Conservation (phyloP, 2,113 vertebrate species). For the Candoia aspera region DNA sequence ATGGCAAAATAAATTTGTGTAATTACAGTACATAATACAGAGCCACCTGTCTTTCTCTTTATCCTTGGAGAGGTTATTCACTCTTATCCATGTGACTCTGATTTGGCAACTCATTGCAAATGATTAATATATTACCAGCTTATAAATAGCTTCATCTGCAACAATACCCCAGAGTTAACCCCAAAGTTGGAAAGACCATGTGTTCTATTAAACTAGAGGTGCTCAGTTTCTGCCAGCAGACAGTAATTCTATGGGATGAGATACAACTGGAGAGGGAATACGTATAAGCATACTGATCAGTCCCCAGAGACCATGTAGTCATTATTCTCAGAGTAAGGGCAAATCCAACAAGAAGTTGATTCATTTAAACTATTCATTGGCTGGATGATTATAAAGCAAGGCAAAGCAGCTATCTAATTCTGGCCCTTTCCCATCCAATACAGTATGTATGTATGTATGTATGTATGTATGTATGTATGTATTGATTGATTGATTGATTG, state of each 20-base stretch:
- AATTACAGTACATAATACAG: background rate
- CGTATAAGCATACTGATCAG: background rate
- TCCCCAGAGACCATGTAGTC: background rate
- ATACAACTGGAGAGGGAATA: background rate
- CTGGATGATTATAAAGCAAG: background rate
- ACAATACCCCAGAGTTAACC: slow-evolving; percentile 14
- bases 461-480: too few relatives aligned
- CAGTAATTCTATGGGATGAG: slow-evolving; percentile 2
- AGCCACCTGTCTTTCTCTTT: slow-evolving; percentile 4
- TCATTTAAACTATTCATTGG: background rate
- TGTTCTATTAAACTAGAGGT: slow-evolving; percentile 16
- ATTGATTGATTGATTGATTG: too few relatives aligned
- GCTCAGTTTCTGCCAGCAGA: slow-evolving; percentile 1
- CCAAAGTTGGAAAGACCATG: background rate
- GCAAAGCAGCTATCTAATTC: background rate
- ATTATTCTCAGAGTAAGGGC: background rate
- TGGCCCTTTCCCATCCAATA: background rate
- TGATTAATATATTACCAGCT: slow-evolving; percentile 32
- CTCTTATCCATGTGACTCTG: slow-evolving; percentile 23
- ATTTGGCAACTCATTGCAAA: slow-evolving; percentile 27
- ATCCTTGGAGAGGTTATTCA: slow-evolving; percentile 24
- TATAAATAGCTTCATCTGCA: slow-evolving; percentile 37
- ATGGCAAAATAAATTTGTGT: background rate
- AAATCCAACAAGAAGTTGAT: background rate
- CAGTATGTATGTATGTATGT: too few relatives aligned